These are phyloP conservation scores for Cheirogaleus medius DNA, from an alignment of 2,113 vertebrate species.

Conservation along the genomic window DNA sequence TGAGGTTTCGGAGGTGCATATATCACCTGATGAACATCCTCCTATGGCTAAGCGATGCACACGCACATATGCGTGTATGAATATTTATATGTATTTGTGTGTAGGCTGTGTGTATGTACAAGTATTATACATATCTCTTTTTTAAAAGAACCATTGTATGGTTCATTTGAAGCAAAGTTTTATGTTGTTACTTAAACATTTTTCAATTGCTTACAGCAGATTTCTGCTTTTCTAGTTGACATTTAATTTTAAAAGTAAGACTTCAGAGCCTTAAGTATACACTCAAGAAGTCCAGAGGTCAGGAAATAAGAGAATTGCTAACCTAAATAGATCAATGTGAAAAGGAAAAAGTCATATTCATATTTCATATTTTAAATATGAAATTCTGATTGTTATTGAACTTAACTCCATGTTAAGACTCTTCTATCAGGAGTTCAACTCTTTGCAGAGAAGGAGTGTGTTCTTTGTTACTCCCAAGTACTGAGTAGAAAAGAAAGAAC, in stretches of 20 bases:
- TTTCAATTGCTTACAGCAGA: not conserved
- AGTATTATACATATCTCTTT: not conserved
- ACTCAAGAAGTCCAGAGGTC: not conserved
- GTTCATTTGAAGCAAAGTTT: not conserved
- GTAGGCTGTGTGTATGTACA: not conserved
- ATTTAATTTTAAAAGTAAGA: conserved; percentile 16
- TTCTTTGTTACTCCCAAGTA: not conserved
- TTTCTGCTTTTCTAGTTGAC: not conserved
- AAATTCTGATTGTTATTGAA: not conserved
- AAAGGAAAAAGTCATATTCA: not conserved
- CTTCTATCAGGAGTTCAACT: not conserved
- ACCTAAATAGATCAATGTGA: not conserved
- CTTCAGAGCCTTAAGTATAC: not conserved
- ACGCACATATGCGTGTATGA: not conserved
- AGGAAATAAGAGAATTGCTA: not conserved
- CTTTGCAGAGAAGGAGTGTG: not conserved
- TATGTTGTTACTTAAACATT: not conserved
- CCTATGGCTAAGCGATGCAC: not conserved
- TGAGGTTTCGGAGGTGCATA: not conserved
- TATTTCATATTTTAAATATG: not conserved
- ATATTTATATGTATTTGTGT: not conserved
- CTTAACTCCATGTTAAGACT: not conserved
- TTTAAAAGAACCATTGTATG: not conserved
- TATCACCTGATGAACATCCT: not conserved
- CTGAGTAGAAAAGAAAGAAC: not conserved